phyloP scores from a whole-genome alignment of 2,113 vertebrate species.

The Dendropsophus ebraccatus region DNA sequence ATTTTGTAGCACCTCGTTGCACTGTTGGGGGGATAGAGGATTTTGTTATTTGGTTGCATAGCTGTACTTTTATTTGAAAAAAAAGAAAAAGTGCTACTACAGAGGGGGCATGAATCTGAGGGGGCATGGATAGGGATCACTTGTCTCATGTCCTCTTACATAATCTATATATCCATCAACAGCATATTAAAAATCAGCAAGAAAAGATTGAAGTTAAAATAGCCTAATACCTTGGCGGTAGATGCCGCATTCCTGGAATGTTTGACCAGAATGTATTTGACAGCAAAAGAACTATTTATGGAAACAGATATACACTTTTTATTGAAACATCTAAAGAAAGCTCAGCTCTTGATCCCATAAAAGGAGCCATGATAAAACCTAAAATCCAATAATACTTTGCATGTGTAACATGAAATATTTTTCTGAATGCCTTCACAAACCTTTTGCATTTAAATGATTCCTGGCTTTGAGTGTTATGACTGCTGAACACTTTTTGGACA shows the following conservation, averaged over 20 bases:
- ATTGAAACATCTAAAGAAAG: slow-evolving; percentile 36
- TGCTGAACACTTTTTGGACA: background rate
- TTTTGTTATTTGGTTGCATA: too few species aligned
- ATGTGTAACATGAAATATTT: slow-evolving; percentile 16
- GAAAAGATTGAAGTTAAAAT: background rate
- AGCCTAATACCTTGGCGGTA: slow-evolving; percentile 17
- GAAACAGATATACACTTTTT: slow-evolving; percentile 23
- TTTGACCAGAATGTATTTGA: slow-evolving; percentile 27
- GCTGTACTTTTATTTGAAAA: too few species aligned
- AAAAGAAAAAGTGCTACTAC: too few species aligned
- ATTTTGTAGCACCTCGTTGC: too few species aligned
- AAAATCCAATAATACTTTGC: slow-evolving; percentile 19
- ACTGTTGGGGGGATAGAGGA: too few species aligned
- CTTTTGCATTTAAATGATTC: background rate
- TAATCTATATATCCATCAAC: background rate
- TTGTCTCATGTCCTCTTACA: background rate
- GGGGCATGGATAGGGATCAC: too few species aligned
- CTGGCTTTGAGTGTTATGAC: slow-evolving; percentile 19
- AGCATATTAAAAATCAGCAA: background rate
- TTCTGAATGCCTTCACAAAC: background rate
- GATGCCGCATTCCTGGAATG: slow-evolving; percentile 17
- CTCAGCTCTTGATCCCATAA: slow-evolving; percentile 8
- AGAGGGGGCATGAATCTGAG: too few species aligned
- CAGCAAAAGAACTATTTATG: slow-evolving; percentile 33
- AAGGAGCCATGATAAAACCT: slow-evolving; percentile 39